phyloP scores from a whole-genome alignment of 2,888 invertebrate genomes.

The Stenodema calcarata region DNA sequence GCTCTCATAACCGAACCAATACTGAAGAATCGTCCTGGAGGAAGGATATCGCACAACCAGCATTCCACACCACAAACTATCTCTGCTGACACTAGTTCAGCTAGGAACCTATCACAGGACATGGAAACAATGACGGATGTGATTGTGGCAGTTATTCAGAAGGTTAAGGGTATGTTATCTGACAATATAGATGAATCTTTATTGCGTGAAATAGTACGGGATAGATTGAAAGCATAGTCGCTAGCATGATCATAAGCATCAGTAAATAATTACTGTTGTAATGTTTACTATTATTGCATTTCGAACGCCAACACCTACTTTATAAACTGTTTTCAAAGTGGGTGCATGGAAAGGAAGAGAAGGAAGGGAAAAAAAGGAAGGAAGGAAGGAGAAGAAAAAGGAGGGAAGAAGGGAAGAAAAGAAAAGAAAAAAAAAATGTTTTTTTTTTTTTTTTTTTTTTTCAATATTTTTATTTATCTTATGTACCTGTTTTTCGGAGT shows the following conservation, averaged over 20 bases:
- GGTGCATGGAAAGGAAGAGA: too few relatives aligned
- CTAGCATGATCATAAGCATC: background rate
- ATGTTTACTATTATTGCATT: background rate
- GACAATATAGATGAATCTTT: background rate
- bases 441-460: too few relatives aligned
- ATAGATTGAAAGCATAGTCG: background rate
- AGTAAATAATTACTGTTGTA: background rate
- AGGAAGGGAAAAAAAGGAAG: too few relatives aligned
- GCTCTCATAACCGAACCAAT: background rate
- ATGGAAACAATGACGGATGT: background rate
- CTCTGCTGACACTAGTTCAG: background rate
- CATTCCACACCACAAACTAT: background rate
- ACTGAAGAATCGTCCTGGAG: background rate
- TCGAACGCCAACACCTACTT: background rate
- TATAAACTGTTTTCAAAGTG: background rate
- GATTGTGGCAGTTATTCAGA: background rate
- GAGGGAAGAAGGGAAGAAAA: too few relatives aligned
- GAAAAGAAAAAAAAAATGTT: too few relatives aligned
- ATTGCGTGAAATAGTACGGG: background rate
- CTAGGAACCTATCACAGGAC: background rate
- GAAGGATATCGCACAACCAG: background rate
- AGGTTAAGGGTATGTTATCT: background rate
- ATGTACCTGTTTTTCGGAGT: too few relatives aligned
- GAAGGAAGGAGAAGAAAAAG: too few relatives aligned
- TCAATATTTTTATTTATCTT: too few relatives aligned